Evolutionary conservation across 2,797 vertebrate species (phyloP).

Genomic region (Myiothlypis coronata): DNA sequence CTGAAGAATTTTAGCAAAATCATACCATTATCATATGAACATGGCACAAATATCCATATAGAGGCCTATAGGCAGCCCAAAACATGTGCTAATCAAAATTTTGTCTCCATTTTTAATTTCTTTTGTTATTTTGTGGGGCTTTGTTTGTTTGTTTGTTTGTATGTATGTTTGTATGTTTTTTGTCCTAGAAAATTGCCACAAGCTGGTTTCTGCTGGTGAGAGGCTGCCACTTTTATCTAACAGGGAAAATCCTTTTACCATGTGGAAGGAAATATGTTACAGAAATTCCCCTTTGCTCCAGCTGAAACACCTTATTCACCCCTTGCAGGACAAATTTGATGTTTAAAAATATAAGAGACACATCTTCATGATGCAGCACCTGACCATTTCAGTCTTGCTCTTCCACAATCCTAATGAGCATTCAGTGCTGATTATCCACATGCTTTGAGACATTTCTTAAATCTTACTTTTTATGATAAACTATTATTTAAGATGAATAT

Average conservation of each 20-base stretch:
- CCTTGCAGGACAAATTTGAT: background rate
- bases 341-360: background rate
- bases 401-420: background rate
- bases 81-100: background rate
- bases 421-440: background rate
- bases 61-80: background rate
- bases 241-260: background rate
- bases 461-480: background rate
- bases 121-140: no score
- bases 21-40: background rate
- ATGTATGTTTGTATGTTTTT: no score
- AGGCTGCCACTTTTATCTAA: background rate
- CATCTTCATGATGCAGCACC: background rate
- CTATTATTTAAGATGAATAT: background rate
- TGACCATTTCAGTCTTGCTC: background rate
- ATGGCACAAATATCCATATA: background rate
- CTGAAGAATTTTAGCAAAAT: background rate
- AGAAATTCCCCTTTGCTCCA: background rate
- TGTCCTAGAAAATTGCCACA: background rate
- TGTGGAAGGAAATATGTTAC: background rate
- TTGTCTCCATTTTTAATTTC: background rate
- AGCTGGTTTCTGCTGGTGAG: background rate
- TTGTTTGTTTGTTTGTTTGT: background rate
- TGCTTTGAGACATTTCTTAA: background rate
- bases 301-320: background rate